A percentile compares a stretch with the other conserved stretches of the same genome.
Conservation (phyloP, 2,797 vertebrate species). For the Chelon labrosus region DNA sequence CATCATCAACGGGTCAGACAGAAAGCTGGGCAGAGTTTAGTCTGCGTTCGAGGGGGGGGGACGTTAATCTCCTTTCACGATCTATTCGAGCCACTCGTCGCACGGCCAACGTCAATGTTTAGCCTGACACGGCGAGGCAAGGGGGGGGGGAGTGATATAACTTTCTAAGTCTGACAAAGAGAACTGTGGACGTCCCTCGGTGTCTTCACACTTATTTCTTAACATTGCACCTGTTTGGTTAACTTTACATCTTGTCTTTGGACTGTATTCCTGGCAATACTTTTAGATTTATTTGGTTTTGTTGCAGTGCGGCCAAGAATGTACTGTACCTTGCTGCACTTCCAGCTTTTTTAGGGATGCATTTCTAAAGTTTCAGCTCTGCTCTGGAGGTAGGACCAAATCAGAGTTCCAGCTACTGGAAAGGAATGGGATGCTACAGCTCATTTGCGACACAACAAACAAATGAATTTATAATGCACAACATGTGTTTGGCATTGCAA, state of each 20-base stretch:
- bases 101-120: constrained; percentile 61
- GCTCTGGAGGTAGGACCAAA: background rate
- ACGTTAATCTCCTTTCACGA: constrained; percentile 35
- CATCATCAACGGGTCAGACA: constrained; percentile 7
- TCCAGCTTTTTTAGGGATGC: no score
- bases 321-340: no score
- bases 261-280: background rate
- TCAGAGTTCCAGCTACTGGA: background rate
- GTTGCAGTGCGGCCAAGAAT: no score
- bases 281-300: background rate
- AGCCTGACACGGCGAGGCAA: constrained; percentile 20
- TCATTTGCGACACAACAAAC: constrained; percentile 9
- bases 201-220: background rate
- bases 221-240: background rate
- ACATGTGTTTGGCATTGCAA: background rate
- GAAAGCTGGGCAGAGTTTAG: constrained; percentile 42
- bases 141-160: constrained; percentile 29
- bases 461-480: background rate
- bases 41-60: constrained; percentile 43
- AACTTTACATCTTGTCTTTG: background rate
- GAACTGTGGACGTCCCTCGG: background rate
- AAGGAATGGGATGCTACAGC: background rate
- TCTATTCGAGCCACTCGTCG: constrained; percentile 25
- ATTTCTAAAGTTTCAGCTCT: no score
- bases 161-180: constrained; percentile 36